phyloP scores from a whole-genome alignment of 2,888 invertebrate genomes.

The Oligia strigilis region DNA sequence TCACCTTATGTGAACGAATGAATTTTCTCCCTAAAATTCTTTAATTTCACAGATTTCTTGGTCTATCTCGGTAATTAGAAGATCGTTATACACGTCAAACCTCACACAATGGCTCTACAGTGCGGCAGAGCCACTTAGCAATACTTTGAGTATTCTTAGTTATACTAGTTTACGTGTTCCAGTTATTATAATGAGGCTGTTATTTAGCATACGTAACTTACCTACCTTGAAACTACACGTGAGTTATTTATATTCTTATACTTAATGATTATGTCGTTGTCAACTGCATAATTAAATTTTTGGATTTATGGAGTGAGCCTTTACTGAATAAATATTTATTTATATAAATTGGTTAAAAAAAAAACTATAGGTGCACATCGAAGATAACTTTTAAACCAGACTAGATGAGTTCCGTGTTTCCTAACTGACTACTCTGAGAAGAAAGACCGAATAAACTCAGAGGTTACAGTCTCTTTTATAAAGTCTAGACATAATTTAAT shows the following conservation, averaged over 20 bases:
- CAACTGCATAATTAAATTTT: background rate
- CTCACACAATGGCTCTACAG: constrained; percentile 9
- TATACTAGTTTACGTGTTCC: constrained; percentile 26
- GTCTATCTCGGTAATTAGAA: background rate
- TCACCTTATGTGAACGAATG: too few species aligned
- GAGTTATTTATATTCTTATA: constrained; percentile 16
- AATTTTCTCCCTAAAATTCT: background rate
- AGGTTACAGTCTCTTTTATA: too few species aligned
- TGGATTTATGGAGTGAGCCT: background rate
- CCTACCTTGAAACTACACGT: constrained; percentile 43
- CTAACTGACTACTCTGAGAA: too few species aligned
- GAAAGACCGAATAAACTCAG: too few species aligned
- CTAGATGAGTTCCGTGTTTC: too few species aligned
- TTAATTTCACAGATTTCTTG: background rate
- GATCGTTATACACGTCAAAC: background rate
- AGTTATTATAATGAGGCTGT: constrained; percentile 42
- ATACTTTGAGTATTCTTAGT: constrained; percentile 6
- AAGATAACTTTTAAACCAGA: background rate
- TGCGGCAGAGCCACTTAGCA: constrained; percentile 31
- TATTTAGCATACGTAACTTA: constrained; percentile 40
- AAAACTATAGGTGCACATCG: background rate
- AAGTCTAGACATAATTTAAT: too few species aligned
- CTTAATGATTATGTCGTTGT: background rate
- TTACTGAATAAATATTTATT: background rate
- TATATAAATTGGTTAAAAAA: background rate